phyloP scores from a whole-genome alignment of 2,113 vertebrate species.

The Thryonomys swinderianus region DNA sequence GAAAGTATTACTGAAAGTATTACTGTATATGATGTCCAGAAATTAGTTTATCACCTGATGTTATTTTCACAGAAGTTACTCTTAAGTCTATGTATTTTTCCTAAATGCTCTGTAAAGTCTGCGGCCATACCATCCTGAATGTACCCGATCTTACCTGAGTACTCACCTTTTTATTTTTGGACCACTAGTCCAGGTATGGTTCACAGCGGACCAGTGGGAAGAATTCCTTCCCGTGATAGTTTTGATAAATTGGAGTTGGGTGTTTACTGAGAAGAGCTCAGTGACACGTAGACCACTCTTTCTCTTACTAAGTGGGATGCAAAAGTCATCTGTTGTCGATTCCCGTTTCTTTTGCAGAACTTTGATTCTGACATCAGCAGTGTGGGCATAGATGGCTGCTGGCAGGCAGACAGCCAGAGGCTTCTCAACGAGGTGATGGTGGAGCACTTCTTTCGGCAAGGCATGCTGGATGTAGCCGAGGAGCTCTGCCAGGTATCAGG shows the following conservation, averaged over 20 bases:
- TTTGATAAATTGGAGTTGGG: conserved; percentile 39
- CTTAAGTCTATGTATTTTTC: conserved; percentile 2
- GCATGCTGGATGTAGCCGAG: conserved; percentile 92
- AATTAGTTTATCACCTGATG: background rate
- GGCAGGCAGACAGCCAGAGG: conserved; percentile 91
- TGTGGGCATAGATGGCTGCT: conserved; percentile 92
- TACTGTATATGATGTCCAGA: background rate
- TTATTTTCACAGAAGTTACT: background rate
- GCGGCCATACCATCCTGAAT: background rate
- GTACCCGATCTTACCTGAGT: background rate
- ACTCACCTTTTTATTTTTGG: background rate
- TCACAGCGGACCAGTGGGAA: conserved; percentile 17
- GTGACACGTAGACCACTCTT: conserved; percentile 36
- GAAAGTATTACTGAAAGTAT: background rate
- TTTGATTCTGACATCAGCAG: conserved; percentile 93
- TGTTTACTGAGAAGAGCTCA: conserved; percentile 28
- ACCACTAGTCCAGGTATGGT: background rate
- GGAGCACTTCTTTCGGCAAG: conserved; percentile 92
- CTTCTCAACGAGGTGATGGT: conserved; percentile 93
- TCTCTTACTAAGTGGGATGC: background rate
- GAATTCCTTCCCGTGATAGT: background rate
- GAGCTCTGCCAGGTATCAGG: conserved; percentile 90
- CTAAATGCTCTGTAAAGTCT: background rate
- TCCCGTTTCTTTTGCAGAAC: conserved; percentile 83
- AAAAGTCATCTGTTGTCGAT: conserved; percentile 54